Evolutionary conservation across 2,113 vertebrate species (phyloP).

Genomic region (Copsychus sechellarum): DNA sequence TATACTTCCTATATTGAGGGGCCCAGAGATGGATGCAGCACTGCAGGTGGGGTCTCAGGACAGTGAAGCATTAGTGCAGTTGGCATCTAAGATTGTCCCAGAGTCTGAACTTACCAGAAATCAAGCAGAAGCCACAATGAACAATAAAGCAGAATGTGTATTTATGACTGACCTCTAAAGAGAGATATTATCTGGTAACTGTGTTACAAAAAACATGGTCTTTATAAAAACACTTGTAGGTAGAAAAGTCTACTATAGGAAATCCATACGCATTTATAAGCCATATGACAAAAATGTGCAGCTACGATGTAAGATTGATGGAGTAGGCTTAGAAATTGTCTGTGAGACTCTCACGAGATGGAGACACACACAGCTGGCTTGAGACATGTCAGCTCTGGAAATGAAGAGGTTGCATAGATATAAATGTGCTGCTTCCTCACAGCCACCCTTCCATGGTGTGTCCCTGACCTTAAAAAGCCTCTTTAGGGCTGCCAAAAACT

Average conservation of each 20-base stretch:
- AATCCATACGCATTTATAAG: background rate
- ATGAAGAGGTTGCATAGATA: background rate
- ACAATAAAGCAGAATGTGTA: background rate
- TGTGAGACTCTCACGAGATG: background rate
- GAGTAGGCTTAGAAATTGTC: background rate
- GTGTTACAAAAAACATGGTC: background rate
- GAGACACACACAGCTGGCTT: background rate
- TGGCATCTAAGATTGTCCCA: background rate
- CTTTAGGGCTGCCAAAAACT: background rate
- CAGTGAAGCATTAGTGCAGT: background rate
- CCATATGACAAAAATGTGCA: background rate
- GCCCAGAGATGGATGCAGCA: background rate
- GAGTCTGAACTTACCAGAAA: background rate
- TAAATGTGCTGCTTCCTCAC: background rate
- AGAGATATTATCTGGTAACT: background rate
- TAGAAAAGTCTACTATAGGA: background rate
- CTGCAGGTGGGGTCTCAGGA: background rate
- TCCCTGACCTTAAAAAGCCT: background rate
- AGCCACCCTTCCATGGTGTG: background rate
- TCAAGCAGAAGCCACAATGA: background rate
- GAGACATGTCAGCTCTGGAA: background rate
- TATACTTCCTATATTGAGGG: background rate
- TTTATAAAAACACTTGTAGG: background rate
- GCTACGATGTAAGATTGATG: background rate
- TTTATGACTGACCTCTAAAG: slow-evolving; percentile 16